These are phyloP conservation scores for Andrena trimmerana DNA, from an alignment of 2,888 invertebrate genomes.

Conservation along the genomic window DNA sequence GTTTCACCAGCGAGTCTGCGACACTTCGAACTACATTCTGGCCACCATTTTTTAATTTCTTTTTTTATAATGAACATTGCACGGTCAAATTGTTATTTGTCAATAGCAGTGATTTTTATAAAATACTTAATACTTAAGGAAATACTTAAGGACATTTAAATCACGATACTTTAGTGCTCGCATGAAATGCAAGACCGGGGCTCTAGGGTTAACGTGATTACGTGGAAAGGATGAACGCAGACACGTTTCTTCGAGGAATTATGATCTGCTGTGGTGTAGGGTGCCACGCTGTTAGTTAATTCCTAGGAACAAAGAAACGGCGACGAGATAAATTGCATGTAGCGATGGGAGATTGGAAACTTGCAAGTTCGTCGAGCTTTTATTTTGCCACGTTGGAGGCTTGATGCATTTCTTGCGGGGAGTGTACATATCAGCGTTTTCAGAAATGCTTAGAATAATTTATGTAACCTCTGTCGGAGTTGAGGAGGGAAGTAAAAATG, in stretches of 20 bases:
- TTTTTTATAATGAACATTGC: too few species aligned
- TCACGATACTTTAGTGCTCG: background rate
- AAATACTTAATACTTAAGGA: too few species aligned
- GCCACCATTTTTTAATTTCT: too few species aligned
- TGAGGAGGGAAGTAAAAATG: background rate
- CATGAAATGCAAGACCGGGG: background rate
- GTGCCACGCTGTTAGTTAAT: background rate
- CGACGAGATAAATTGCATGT: background rate
- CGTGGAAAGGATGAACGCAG: conserved; percentile 21
- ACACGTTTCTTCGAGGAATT: conserved; percentile 32
- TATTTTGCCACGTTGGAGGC: background rate
- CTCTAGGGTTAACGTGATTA: conserved; percentile 20
- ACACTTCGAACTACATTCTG: background rate
- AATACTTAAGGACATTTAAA: background rate
- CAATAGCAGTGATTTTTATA: too few species aligned
- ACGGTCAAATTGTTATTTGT: too few species aligned
- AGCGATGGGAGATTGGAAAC: background rate
- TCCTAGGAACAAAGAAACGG: background rate
- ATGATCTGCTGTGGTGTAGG: background rate
- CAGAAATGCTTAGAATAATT: background rate
- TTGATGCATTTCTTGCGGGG: background rate
- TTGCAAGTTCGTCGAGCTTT: background rate
- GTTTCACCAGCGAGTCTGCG: background rate
- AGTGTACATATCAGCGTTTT: background rate
- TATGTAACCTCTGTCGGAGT: background rate